These are phyloP conservation scores for Chironomus tentans DNA, from an alignment of 2,888 invertebrate species.

Conservation along the genomic window DNA sequence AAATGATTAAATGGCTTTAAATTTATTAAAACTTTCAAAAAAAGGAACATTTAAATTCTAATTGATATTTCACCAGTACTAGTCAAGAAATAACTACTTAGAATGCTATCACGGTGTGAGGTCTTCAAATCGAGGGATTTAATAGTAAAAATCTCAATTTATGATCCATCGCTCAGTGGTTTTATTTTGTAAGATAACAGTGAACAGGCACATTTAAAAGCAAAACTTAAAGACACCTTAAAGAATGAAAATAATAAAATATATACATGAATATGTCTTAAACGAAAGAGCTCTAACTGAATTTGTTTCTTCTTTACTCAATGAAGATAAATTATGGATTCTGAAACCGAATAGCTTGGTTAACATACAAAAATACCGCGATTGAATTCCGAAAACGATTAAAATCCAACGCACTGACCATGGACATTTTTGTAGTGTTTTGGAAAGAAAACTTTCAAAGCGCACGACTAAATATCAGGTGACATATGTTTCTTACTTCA, in stretches of 20 bases:
- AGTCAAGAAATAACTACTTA: no score
- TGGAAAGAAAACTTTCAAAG: neutral
- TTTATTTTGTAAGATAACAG: neutral
- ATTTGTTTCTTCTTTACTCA: neutral
- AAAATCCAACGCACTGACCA: conserved; percentile 21
- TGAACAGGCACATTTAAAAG: neutral
- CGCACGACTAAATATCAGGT: conserved; percentile 25
- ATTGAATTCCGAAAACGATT: conserved; percentile 24
- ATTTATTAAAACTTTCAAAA: no score
- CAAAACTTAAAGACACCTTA: conserved; percentile 9
- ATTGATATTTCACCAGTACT: no score
- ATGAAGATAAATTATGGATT: conserved; percentile 26
- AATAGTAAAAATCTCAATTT: conserved; percentile 25
- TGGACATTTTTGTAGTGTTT: no score
- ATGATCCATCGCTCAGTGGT: conserved; percentile 12
- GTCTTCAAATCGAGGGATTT: neutral
- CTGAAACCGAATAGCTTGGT: conserved; percentile 1
- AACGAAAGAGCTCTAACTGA: neutral
- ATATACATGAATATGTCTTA: neutral
- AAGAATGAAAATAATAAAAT: neutral
- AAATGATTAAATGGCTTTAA: no score
- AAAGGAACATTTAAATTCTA: no score
- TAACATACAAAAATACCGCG: neutral
- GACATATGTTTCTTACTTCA: conserved; percentile 18
- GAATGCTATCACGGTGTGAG: conserved; percentile 5